Base-by-base conservation (phyloP, 2,888 invertebrate genomes). In the Oscheius sp. region DNA sequence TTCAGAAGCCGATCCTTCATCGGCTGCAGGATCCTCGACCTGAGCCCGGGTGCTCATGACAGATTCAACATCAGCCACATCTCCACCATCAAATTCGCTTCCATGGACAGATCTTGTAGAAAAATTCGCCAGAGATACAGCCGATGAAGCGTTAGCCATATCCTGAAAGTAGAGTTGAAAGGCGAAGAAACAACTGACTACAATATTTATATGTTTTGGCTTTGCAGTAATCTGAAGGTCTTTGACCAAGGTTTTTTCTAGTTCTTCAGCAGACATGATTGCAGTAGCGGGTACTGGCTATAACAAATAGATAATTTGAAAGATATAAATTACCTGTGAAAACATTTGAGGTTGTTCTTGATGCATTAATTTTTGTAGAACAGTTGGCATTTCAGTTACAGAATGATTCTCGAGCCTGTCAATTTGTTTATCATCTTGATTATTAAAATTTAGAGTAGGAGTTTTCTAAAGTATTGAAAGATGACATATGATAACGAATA, bases 41-140 rank as follows among this genome's bases (percentile, higher is more conserved):
- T 54, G 32, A 28, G 64, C 70, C n/a, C 65, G 69, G 14, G 68
- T 69, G 5, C 73, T 59, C 32, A 56, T 45, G 17, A 64, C 56
- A 1, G 64, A 63, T 26, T 68, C 68, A 9, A 61, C 38, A 44
- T 68, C 68, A 24, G 67, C 68, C 33, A 30, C 50, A 28, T 24
- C 51, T 14, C 47, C 62, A 20, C 14, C 32, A 20, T 76, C 74
- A 26, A 22, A 72, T 73, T 33, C 72, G 72, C 50, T 75, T 1
- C 77, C 80, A 20, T 76, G 77, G 0, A 77, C 68, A 1, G 77
- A 76, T 45, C 72, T 71, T 6, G 73, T 77, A 6, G 77, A 77
- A 45, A 77, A 69, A 1, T 71, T 74, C 22, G 71, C 71, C 45
- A 80, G 59, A 1, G 75, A 75, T 4, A 73, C 73, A 14, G 76